phyloP scores from a whole-genome alignment of 2,888 invertebrate genomes.

The Aricia artaxerxes region DNA sequence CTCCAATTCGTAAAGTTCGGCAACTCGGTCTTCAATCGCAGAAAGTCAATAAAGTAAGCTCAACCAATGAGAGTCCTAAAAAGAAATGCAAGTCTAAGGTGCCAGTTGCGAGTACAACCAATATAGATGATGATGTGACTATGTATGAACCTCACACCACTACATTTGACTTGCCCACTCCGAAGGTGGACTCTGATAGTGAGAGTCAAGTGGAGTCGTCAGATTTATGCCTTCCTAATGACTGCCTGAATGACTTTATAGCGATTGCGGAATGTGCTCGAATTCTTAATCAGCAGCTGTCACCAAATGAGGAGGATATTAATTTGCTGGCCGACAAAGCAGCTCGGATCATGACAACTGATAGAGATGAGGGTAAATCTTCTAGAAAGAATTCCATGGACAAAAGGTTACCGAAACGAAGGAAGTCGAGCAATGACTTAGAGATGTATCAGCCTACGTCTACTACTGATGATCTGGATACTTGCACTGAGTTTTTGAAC shows the following conservation, averaged over 20 bases:
- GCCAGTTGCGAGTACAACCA: conserved; percentile 54
- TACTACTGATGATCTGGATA: conserved; percentile 70
- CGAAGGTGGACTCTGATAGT: conserved; percentile 69
- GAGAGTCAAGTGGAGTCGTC: conserved; percentile 69
- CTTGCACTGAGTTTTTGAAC: conserved; percentile 60
- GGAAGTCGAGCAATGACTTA: conserved; percentile 69
- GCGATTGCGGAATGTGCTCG: conserved; percentile 65
- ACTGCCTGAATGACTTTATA: conserved; percentile 73
- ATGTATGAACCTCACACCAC: conserved; percentile 77
- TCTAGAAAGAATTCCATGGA: conserved; percentile 56
- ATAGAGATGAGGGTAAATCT: conserved; percentile 53
- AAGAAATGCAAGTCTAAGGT: conserved; percentile 63
- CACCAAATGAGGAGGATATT: conserved; percentile 65
- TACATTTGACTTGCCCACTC: conserved; percentile 61
- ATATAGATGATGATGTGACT: conserved; percentile 64
- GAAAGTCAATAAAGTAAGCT: conserved; percentile 60
- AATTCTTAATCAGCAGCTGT: conserved; percentile 56
- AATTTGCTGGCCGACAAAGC: conserved; percentile 70
- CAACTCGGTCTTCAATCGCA: conserved; percentile 64
- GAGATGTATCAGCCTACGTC: conserved; percentile 75
- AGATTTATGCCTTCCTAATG: conserved; percentile 69
- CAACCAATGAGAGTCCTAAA: conserved; percentile 67
- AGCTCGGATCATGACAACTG: conserved; percentile 71
- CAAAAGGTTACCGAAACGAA: conserved; percentile 58
- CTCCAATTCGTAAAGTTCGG: conserved; percentile 73